Evolutionary conservation across 2,797 vertebrate species (phyloP).

Genomic region (Selene dorsalis): DNA sequence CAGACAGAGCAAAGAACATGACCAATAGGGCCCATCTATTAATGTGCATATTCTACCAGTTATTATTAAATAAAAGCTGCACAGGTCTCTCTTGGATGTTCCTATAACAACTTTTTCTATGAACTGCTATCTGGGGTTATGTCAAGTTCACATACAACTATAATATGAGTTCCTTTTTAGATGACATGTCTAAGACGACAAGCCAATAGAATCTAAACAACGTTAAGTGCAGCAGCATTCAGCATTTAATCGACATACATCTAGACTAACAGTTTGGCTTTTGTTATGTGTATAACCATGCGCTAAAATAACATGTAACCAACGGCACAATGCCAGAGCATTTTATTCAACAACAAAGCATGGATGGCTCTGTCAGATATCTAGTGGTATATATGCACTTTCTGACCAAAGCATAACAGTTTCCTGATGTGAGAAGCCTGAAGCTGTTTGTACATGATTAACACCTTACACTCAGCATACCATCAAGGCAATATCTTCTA

Average conservation of each 20-base stretch:
- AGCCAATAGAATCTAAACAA: neutral
- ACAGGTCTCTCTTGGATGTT: constrained; percentile 2
- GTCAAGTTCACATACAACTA: constrained; percentile 13
- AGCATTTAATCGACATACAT: neutral
- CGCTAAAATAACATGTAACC: neutral
- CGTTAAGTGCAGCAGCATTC: neutral
- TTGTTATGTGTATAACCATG: neutral
- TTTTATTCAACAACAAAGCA: neutral
- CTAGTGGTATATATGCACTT: constrained; percentile 9
- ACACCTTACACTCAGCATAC: constrained; percentile 4
- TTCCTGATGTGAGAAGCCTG: neutral
- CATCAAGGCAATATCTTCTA: constrained; percentile 3
- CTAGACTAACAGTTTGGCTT: neutral
- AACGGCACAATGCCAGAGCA: neutral
- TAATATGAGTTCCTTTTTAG: neutral
- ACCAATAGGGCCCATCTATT: constrained; percentile 12
- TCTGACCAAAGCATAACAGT: constrained; percentile 26
- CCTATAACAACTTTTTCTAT: constrained; percentile 9
- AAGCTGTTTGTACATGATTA: constrained; percentile 29
- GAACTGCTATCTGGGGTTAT: constrained; percentile 13
- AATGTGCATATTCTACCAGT: constrained; percentile 9
- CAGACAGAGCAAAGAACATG: constrained; percentile 39
- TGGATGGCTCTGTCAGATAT: neutral
- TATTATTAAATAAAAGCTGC: constrained; percentile 14
- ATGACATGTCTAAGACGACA: neutral